Base-by-base conservation (phyloP, 2,888 invertebrate species). In the Odontocerum albicorne region DNA sequence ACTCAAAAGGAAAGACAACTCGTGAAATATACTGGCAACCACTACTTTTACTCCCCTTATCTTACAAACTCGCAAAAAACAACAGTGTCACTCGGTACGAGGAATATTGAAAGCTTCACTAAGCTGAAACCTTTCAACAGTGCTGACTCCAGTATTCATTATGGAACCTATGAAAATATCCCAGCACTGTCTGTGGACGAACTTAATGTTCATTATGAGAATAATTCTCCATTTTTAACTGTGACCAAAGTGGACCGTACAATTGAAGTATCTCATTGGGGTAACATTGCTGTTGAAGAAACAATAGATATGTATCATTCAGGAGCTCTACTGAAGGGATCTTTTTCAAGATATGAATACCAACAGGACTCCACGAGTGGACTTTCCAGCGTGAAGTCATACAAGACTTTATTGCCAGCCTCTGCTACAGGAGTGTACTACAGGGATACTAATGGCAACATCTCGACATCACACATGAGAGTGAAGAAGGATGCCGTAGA, bases 181-280 rank as follows among this genome's bases (percentile, higher is more conserved):
- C 75, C 80, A 58, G 79, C 75, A 4, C 79, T 80, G 57, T 71
- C 77, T 13, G 70, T 75, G 61, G 85, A 88, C 62, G 84, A 87
- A 62, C 70, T 97, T 63, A 75, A 75, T 33, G 77, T 98, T 27
- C 99, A 99, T 71, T 97, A 88, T 69, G 98, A 97, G 72, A 99
- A 97, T 72, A 96, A 96, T 70, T 84, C 90, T 33, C 96, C 98
- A 21, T 99, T 99, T 73, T 74, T 99, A 62, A 92, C 93, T n/a
- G 93, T 97, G 0, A 91, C 90, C 0, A 82, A 83, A 39, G 72
- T 99, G 63, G 90, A 92, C 64, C 83, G 99, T 43, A 76, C 85
- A 0, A 90, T 99, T 65, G 98, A 99, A 75, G 86, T 99, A 2
- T 99, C 98, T 0, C 98, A 99, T 70, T 99, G 99, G 99, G 98